Evolutionary conservation across 2,797 vertebrate genomes (phyloP), one percentile per base, ranked within the genome.

Genomic region (Orientallactaga sibirica): DNA sequence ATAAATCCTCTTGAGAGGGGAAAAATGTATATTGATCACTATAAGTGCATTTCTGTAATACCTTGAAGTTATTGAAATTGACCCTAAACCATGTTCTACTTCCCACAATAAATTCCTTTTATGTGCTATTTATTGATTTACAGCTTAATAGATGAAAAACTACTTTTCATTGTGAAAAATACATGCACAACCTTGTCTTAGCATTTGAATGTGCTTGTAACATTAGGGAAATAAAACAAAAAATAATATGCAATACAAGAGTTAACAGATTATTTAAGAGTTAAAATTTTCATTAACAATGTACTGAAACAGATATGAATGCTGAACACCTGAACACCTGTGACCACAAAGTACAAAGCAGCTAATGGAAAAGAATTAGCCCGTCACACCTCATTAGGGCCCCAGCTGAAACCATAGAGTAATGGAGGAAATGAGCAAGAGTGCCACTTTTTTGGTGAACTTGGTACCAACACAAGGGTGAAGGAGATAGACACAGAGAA

Each of bases 101-200:
- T 92, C 79, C 4, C 6, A 94, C 29, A 92, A 52, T 78, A 91
- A 52, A 70, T 90, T 78, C 7, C 5, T 96, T 96, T 95, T 33
- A 66, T 94, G 37, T 90, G 68, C 88, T 94, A 73, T 55, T 73
- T 95, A 86, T 94, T 92, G 77, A 94, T 93, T 92, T 92, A 88
- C 62, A 80, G 33, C 58, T 76, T 93, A 92, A 80, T 80, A 90
- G 58, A 81, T 66, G 15, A 25, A 91, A 95, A 94, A 92, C 66
- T 81, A 86, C 76, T 78, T 94, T 93, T 71, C 48, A 67, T 55
- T 91, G 37, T 22, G 5, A 68, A 74, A 93, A 95, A 86, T 25
- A 81, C 25, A 52, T 27, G 4, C 43, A 88, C 71, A 80, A 70
- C 19, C 27, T 92, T 85, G 64, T 62, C 27, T 87, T 81, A 81